A percentile compares a stretch with the other conserved stretches of the same genome.
These are phyloP conservation scores for Apis mellifera DNA, from an alignment of 1,140 invertebrate genomes.

Conservation along the genomic window Amel_HAv3.1 CM009933.2:5755001-5755500, in stretches of 20 bases:
- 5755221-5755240: constrained; percentile 29
- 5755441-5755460: no score
- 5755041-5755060: constrained; percentile 50
- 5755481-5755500: no score
- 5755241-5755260: constrained; percentile 31
- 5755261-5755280: not conserved
- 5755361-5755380: not conserved
- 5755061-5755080: constrained; percentile 29
- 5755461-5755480: no score
- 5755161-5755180: constrained; percentile 42
- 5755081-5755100: not conserved
- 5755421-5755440: no score
- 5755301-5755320: no score
- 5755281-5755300: constrained; percentile 9
- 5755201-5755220: constrained; percentile 11
- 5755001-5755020: constrained; percentile 64
- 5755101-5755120: fast-evolving
- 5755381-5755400: not conserved
- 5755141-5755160: constrained; percentile 4
- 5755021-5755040: constrained; percentile 65
- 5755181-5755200: constrained; percentile 15
- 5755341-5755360: not conserved
- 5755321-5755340: not conserved
- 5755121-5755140: not conserved
- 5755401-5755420: not conserved